Evolutionary conservation across 2,797 vertebrate genomes (phyloP).

Genomic region (Tapirus indicus): DNA sequence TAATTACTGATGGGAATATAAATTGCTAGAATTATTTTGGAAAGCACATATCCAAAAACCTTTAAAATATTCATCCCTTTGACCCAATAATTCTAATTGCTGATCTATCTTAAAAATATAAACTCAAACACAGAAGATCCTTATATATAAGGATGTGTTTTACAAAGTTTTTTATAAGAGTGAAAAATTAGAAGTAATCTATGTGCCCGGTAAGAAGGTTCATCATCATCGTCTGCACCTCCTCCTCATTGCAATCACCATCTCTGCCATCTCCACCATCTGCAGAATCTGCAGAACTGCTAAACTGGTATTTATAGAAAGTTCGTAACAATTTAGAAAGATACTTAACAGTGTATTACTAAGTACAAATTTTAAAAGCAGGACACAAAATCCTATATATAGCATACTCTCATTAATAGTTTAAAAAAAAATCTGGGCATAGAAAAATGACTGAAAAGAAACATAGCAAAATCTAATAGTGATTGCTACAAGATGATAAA

Average conservation of each 20-base stretch:
- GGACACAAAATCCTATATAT: neutral
- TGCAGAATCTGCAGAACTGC: neutral
- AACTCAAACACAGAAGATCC: neutral
- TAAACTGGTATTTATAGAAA: neutral
- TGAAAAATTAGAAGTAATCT: conserved; percentile 23
- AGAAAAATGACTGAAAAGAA: conserved; percentile 36
- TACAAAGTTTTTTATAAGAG: conserved; percentile 42
- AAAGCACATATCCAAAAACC: neutral
- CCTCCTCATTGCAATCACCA: neutral
- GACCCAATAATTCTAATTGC: neutral
- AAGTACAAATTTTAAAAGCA: conserved; percentile 38
- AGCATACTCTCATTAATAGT: neutral
- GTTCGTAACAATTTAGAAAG: conserved; percentile 1
- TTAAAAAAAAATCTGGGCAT: neutral
- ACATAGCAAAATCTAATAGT: neutral
- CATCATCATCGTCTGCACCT: neutral
- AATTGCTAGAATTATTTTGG: conserved; percentile 21
- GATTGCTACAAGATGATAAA: neutral
- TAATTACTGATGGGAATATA: neutral
- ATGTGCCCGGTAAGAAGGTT: neutral
- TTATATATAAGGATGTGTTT: neutral
- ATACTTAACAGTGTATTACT: neutral
- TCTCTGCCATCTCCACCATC: neutral
- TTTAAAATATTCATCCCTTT: conserved; percentile 32
- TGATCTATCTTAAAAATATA: neutral